phyloP scores from a whole-genome alignment of 1,140 invertebrate species.

The Calephelis nemesis region DNA sequence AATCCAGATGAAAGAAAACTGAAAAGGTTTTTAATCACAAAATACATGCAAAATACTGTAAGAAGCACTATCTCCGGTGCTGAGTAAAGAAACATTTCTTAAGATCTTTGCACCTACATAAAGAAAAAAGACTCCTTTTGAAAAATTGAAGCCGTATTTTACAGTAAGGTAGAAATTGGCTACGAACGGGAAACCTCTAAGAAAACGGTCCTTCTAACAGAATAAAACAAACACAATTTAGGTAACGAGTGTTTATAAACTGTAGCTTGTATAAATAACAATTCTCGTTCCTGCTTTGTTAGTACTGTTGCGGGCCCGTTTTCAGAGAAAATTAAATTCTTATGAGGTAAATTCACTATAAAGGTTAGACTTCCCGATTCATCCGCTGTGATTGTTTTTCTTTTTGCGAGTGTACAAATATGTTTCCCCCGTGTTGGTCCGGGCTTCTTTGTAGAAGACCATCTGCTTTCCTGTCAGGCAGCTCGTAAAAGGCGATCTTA shows the following conservation, averaged over 20 bases:
- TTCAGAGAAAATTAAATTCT: slow-evolving; percentile 20
- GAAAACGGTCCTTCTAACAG: slow-evolving; percentile 29
- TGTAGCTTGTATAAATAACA: slow-evolving; percentile 32
- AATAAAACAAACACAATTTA: slow-evolving; percentile 55
- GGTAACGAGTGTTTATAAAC: slow-evolving; percentile 49
- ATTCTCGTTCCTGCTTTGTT: slow-evolving; percentile 22
- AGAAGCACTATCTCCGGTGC: slow-evolving; percentile 5
- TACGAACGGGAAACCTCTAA: slow-evolving; percentile 31
- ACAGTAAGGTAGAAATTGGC: slow-evolving; percentile 30
- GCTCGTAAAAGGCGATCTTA: too few relatives aligned
- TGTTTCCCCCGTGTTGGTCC: too few relatives aligned
- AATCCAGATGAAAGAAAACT: neutral
- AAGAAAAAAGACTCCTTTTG: slow-evolving; percentile 16
- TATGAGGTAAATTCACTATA: slow-evolving; percentile 10
- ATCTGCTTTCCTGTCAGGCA: too few relatives aligned
- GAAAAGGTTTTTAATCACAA: slow-evolving; percentile 9
- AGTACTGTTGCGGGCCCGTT: slow-evolving; percentile 21
- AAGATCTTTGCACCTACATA: slow-evolving; percentile 6
- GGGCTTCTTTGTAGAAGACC: too few relatives aligned
- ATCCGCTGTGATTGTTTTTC: slow-evolving; percentile 1
- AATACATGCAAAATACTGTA: neutral
- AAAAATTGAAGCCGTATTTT: slow-evolving; percentile 35
- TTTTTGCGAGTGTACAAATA: neutral
- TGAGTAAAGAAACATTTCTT: slow-evolving; percentile 4
- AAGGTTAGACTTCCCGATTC: slow-evolving; percentile 3